Conservation (phyloP, 2,888 invertebrate genomes). For the Aporophyla lueneburgensis region DNA sequence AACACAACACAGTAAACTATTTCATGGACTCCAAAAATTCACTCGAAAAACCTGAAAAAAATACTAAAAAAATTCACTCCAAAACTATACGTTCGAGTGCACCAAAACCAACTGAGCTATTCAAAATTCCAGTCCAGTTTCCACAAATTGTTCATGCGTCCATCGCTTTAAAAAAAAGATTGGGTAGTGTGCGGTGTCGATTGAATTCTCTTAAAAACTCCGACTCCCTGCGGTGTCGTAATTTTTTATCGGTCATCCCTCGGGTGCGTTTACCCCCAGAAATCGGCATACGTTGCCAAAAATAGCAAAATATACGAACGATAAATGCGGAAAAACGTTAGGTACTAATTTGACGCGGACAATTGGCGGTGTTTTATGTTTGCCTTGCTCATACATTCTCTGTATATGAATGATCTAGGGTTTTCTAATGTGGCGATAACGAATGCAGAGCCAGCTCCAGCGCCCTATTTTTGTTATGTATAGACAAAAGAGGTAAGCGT, state of each 20-base stretch:
- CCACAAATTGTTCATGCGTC: conserved; percentile 77
- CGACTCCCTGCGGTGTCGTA: conserved; percentile 74
- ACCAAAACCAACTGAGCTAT: conserved; percentile 63
- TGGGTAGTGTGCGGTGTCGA: conserved; percentile 70
- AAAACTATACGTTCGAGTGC: conserved; percentile 43
- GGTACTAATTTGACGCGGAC: conserved; percentile 49
- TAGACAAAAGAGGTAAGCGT: too few species aligned
- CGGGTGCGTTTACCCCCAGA: conserved; percentile 75
- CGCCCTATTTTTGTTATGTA: too few species aligned
- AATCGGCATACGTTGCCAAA: conserved; percentile 69
- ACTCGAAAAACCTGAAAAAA: conserved; percentile 24
- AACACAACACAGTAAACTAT: conserved; percentile 38
- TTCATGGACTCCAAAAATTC: conserved; percentile 42
- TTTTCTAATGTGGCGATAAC: neutral
- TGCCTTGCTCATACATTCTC: neutral
- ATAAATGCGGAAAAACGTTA: conserved; percentile 45
- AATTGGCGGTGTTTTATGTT: conserved; percentile 45
- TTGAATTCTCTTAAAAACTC: conserved; percentile 78
- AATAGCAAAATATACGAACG: conserved; percentile 52
- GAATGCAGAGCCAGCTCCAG: too few species aligned
- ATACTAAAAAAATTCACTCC: conserved; percentile 49
- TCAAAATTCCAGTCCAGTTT: conserved; percentile 76
- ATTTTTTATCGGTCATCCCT: conserved; percentile 80
- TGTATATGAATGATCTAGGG: conserved; percentile 19
- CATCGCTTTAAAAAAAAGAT: conserved; percentile 73